Conservation (phyloP, 1,140 invertebrate species). For the Procambarus virginalis region DNA sequence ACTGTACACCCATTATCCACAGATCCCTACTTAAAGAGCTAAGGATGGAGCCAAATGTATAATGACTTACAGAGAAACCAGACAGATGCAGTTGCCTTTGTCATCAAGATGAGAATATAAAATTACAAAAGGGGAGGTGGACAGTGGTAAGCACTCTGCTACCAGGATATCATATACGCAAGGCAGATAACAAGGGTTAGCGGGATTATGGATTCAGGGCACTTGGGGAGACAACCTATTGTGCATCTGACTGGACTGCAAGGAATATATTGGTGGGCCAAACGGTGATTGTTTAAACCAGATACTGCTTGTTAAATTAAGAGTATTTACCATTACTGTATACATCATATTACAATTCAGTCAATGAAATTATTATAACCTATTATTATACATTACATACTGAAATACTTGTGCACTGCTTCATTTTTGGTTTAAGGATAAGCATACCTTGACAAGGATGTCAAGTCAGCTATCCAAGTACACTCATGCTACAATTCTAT, state of each 20-base stretch:
- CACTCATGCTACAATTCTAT: background rate
- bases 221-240: background rate
- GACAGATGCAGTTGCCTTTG: constrained; percentile 30
- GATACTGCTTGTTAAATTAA: background rate
- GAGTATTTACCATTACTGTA: background rate
- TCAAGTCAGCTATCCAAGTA: background rate
- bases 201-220: background rate
- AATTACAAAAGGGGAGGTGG: constrained; percentile 27
- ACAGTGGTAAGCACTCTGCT: background rate
- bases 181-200: background rate
- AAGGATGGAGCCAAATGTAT: constrained; percentile 32
- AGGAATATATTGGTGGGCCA: background rate
- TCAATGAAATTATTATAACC: background rate
- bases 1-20: constrained; percentile 3
- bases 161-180: background rate
- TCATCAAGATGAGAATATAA: constrained; percentile 38
- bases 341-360: background rate
- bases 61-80: constrained; percentile 13
- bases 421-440: background rate
- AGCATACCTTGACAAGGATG: background rate
- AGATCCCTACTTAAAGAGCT: background rate
- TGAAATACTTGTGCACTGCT: background rate
- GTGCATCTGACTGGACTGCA: background rate
- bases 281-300: background rate
- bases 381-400: background rate